phyloP scores from a whole-genome alignment of 2,888 invertebrate genomes.

The Ormyrus thymus region DNA sequence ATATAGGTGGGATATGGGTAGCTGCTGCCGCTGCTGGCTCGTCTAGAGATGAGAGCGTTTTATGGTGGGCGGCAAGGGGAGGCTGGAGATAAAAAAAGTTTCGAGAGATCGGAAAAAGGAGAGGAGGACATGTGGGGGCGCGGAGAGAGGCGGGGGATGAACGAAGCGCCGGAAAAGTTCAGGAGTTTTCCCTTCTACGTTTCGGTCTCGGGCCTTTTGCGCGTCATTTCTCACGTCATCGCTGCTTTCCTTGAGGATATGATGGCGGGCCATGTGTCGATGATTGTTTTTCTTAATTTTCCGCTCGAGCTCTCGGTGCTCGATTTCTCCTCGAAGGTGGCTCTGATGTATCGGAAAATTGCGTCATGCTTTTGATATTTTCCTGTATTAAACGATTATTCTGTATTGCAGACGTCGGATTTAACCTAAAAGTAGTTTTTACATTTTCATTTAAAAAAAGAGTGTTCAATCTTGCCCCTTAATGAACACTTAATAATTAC shows the following conservation, averaged over 20 bases:
- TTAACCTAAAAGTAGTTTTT: too few relatives aligned
- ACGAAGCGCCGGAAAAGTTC: conserved; percentile 37
- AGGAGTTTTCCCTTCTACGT: conserved; percentile 32
- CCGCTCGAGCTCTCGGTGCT: too few relatives aligned
- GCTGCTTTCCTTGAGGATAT: neutral
- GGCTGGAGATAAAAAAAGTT: conserved; percentile 53
- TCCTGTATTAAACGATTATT: too few relatives aligned
- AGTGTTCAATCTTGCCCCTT: too few relatives aligned
- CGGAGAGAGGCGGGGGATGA: conserved; percentile 1
- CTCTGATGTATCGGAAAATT: too few relatives aligned
- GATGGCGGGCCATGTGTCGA: neutral
- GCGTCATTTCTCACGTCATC: conserved; percentile 43
- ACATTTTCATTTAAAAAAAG: too few relatives aligned
- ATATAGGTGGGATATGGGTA: neutral
- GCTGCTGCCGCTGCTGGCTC: neutral
- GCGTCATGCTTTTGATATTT: too few relatives aligned
- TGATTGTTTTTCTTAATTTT: too few relatives aligned
- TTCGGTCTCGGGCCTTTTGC: conserved; percentile 38
- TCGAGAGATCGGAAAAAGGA: conserved; percentile 48
- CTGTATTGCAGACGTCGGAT: too few relatives aligned
- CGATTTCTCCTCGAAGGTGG: too few relatives aligned
- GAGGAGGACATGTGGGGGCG: conserved; percentile 44
- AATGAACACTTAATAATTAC: too few relatives aligned
- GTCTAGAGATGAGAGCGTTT: conserved; percentile 30
- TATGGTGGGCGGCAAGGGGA: neutral